phyloP scores from a whole-genome alignment of 1,140 invertebrate genomes.

The Drosophila repleta region DNA sequence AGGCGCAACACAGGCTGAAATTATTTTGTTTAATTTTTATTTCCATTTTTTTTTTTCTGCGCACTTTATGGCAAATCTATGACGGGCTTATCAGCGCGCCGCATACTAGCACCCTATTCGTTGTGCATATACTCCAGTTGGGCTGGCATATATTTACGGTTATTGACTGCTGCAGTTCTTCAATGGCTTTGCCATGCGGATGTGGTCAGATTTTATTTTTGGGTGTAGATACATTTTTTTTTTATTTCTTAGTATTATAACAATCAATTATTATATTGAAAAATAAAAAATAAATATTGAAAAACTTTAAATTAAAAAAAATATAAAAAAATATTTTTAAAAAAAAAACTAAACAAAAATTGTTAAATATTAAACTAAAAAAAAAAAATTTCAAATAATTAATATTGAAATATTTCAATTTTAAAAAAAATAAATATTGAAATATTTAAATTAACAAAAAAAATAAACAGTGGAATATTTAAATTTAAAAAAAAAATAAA shows the following conservation, averaged over 20 bases:
- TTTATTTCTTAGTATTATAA: no score
- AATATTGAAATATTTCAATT: background rate
- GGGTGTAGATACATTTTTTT: no score
- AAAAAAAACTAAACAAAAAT: background rate
- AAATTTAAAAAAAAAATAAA: background rate
- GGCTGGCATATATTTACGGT: constrained; percentile 9
- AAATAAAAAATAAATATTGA: no score
- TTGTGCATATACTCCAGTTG: background rate
- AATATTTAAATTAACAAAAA: background rate
- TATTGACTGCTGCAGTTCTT: constrained; percentile 9
- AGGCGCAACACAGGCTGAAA: constrained; percentile 32
- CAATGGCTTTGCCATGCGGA: background rate
- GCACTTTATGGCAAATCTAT: constrained; percentile 40
- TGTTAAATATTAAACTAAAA: no score
- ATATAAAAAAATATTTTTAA: no score
- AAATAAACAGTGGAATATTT: background rate
- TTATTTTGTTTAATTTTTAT: constrained; percentile 27
- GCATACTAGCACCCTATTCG: constrained; percentile 12
- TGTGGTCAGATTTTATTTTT: background rate
- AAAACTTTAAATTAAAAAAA: no score
- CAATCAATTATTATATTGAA: no score
- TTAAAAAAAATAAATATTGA: background rate
- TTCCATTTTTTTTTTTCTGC: constrained; percentile 8
- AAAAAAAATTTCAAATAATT: background rate
- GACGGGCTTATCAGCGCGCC: constrained; percentile 33